phyloP scores from a whole-genome alignment of 2,113 vertebrate genomes.

The Vulpes lagopus region DNA sequence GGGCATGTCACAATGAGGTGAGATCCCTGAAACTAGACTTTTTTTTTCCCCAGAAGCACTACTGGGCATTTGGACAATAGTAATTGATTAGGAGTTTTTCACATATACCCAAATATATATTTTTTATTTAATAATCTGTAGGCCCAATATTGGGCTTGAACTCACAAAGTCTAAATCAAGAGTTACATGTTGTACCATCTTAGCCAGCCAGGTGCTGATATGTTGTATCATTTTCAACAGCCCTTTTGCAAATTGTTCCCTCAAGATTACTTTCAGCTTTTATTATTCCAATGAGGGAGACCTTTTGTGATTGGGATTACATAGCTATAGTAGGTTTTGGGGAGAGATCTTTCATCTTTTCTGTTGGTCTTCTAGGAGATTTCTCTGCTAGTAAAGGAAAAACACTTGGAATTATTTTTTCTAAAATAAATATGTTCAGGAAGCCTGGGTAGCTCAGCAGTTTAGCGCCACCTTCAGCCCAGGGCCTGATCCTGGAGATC shows the following conservation, averaged over 20 bases:
- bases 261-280: background rate
- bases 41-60: background rate
- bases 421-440: conserved; percentile 37
- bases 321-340: background rate
- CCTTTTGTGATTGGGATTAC: background rate
- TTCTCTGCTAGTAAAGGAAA: background rate
- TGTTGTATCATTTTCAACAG: conserved; percentile 18
- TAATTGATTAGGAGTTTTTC: background rate
- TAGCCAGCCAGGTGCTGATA: background rate
- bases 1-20: background rate
- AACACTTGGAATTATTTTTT: conserved; percentile 29
- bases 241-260: background rate
- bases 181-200: background rate
- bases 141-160: background rate
- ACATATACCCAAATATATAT: background rate
- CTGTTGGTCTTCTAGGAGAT: background rate
- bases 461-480: no score
- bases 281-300: background rate
- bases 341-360: conserved; percentile 3
- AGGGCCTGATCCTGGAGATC: no score
- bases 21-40: background rate
- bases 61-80: background rate
- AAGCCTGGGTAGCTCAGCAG: no score
- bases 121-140: background rate
- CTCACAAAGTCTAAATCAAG: background rate